phyloP scores from a whole-genome alignment of 2,113 vertebrate genomes.

The Dipodomys ordii region DNA sequence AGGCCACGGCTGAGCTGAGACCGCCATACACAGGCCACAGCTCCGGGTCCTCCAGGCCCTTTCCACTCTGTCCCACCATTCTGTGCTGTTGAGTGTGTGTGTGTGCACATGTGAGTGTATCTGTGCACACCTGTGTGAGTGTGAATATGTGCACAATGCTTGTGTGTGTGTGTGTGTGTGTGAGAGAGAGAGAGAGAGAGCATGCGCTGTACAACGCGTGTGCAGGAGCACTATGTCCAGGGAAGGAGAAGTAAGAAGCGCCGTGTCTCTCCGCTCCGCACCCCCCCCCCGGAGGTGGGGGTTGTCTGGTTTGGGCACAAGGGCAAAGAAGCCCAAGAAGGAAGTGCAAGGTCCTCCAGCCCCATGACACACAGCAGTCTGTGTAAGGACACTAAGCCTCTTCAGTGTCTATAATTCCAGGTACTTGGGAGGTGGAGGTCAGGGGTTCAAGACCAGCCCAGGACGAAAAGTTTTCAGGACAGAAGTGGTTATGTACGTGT shows the following conservation, averaged over 20 bases:
- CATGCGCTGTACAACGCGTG: not conserved
- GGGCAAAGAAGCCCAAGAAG: not conserved
- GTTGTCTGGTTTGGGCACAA: too few species aligned
- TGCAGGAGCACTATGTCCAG: fast-evolving
- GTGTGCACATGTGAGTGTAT: not conserved
- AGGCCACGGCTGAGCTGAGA: not conserved
- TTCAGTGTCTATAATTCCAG: too few species aligned
- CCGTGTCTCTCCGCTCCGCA: not conserved
- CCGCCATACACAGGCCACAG: not conserved
- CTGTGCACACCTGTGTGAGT: too few species aligned
- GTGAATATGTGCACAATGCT: too few species aligned
- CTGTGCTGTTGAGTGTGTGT: not conserved
- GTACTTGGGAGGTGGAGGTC: too few species aligned
- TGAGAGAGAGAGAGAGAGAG: too few species aligned
- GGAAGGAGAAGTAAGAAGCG: conserved; percentile 28
- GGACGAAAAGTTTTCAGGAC: not conserved
- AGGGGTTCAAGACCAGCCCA: too few species aligned
- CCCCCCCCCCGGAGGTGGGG: not conserved
- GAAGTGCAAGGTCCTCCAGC: conserved; percentile 62
- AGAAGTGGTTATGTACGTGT: too few species aligned
- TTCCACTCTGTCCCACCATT: too few species aligned
- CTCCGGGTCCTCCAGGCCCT: not conserved
- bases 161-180: too few species aligned
- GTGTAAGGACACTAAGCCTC: not conserved
- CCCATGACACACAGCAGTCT: not conserved